phyloP scores from a whole-genome alignment of 2,888 invertebrate genomes.

The Hydriomena furcata region DNA sequence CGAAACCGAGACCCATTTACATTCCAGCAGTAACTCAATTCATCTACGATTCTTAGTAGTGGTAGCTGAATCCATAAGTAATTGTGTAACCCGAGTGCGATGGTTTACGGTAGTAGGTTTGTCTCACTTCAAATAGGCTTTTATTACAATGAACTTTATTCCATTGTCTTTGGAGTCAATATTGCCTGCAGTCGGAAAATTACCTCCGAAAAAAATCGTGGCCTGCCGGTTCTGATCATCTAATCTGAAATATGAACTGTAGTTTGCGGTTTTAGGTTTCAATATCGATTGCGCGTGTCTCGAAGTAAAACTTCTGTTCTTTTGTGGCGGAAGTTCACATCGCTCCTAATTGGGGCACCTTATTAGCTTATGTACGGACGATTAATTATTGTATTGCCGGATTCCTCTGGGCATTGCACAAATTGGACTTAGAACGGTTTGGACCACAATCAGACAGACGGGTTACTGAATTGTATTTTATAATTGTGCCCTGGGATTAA shows the following conservation, averaged over 20 bases:
- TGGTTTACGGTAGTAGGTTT: slow-evolving; percentile 32
- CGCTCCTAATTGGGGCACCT: slow-evolving; percentile 37
- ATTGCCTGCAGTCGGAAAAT: background rate
- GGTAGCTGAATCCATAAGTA: slow-evolving; percentile 23
- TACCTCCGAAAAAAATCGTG: background rate
- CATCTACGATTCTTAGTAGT: slow-evolving; percentile 28
- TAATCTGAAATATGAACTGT: background rate
- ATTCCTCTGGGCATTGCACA: slow-evolving; percentile 38
- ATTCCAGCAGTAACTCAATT: slow-evolving; percentile 28
- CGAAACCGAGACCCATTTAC: slow-evolving; percentile 25
- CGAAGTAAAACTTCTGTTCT: background rate
- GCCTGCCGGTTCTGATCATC: background rate
- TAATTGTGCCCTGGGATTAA: background rate
- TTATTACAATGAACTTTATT: slow-evolving; percentile 2
- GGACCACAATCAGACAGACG: background rate
- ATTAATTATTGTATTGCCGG: slow-evolving; percentile 44
- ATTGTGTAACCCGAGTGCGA: slow-evolving; percentile 20
- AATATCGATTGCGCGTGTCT: background rate
- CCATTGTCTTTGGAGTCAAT: slow-evolving; percentile 1
- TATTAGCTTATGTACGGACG: slow-evolving; percentile 36
- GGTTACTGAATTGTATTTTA: background rate
- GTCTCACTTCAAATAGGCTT: slow-evolving; percentile 6
- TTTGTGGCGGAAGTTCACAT: slow-evolving; percentile 8
- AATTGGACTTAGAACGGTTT: slow-evolving; percentile 27
- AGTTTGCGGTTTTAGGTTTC: background rate